These are phyloP conservation scores for Pegea sp. DNA, from an alignment of 23 tunicate species.

Conservation along the genomic window DNA sequence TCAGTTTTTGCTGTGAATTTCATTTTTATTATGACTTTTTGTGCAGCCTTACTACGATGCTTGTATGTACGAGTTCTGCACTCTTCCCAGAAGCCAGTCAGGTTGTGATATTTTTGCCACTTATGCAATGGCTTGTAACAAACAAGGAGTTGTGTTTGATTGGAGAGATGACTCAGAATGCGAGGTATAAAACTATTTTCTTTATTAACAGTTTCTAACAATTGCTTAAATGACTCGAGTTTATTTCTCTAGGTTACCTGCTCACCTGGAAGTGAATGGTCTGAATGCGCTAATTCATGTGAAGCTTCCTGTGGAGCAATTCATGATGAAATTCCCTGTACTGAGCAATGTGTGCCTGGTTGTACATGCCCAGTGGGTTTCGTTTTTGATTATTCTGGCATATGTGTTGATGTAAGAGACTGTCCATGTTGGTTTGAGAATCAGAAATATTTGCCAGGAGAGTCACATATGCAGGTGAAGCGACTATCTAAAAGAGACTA, in stretches of 20 bases:
- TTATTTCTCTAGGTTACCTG: slow-evolving; percentile 16
- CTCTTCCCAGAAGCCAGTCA: slow-evolving; percentile 19
- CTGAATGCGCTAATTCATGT: slow-evolving; percentile 88
- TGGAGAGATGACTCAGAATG: slow-evolving; percentile 56
- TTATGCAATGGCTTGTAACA: slow-evolving; percentile 57
- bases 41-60: slow-evolving; percentile 81
- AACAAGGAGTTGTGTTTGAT: slow-evolving; percentile 76
- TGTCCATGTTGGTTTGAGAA: slow-evolving; percentile 90
- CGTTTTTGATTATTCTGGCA: slow-evolving; percentile 82
- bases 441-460: slow-evolving; percentile 67
- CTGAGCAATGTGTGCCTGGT: slow-evolving; percentile 95
- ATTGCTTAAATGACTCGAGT: no score
- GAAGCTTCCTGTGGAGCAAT: slow-evolving; percentile 95
- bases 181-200: slow-evolving; percentile 19
- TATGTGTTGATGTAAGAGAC: slow-evolving; percentile 35
- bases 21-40: not conserved
- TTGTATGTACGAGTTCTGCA: slow-evolving; percentile 72
- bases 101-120: slow-evolving; percentile 66
- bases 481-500: not conserved
- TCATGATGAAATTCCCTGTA: slow-evolving; percentile 71
- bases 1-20: not conserved
- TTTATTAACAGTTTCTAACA: not conserved
- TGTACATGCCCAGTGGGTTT: slow-evolving; percentile 86
- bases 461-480: slow-evolving; percentile 79
- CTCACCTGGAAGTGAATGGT: slow-evolving; percentile 55